Evolutionary conservation across 2,797 vertebrate species (phyloP).

Genomic region (Danio tinwini): DNA sequence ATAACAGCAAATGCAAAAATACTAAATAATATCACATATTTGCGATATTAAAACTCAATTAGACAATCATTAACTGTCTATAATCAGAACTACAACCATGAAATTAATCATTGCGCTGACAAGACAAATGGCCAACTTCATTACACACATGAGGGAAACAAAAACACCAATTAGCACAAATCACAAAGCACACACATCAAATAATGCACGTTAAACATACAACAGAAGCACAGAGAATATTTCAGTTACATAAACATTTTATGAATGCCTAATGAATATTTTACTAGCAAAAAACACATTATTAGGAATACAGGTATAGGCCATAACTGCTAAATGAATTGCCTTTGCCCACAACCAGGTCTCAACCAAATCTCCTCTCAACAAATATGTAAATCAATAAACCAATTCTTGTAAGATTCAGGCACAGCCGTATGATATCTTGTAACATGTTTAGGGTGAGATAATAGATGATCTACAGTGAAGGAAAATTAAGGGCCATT

Average conservation of each 20-base stretch:
- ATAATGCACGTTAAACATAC: neutral
- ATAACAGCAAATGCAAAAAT: neutral
- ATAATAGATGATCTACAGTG: too few relatives aligned
- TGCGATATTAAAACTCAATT: neutral
- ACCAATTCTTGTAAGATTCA: too few relatives aligned
- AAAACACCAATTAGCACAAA: slow-evolving; percentile 3
- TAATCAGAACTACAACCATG: neutral
- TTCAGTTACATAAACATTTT: too few relatives aligned
- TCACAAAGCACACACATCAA: neutral
- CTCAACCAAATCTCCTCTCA: too few relatives aligned
- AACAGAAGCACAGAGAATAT: neutral
- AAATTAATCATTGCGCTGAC: neutral
- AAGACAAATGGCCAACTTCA: neutral
- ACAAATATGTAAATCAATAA: too few relatives aligned
- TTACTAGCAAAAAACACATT: too few relatives aligned
- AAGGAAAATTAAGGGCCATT: too few relatives aligned
- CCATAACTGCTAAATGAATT: neutral
- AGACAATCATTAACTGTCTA: neutral
- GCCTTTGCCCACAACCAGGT: neutral
- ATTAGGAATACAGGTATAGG: neutral
- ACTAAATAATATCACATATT: neutral
- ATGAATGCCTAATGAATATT: too few relatives aligned
- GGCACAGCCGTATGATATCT: too few relatives aligned
- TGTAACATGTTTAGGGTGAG: too few relatives aligned
- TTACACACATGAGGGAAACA: neutral